Evolutionary conservation across 2,113 vertebrate genomes (phyloP).

Genomic region (Mungos mungo): DNA sequence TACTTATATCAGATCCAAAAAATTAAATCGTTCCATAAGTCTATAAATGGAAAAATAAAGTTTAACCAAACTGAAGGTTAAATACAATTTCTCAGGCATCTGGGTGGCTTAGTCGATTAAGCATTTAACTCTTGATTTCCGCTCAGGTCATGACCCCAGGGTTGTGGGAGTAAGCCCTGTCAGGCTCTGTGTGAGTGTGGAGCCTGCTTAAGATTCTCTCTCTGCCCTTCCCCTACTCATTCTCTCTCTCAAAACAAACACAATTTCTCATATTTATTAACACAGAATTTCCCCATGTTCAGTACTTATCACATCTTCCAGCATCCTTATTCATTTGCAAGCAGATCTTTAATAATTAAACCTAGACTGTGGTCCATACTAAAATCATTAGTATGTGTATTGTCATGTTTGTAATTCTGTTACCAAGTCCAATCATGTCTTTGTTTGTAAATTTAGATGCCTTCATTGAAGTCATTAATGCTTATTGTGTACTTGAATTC

Average conservation of each 20-base stretch:
- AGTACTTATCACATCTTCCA: not conserved
- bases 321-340: not conserved
- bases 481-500: not conserved
- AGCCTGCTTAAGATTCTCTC: too few relatives aligned
- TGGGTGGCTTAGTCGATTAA: too few relatives aligned
- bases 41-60: not conserved
- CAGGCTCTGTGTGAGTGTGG: too few relatives aligned
- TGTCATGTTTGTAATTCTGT: not conserved
- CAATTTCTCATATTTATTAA: conserved; percentile 25
- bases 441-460: not conserved
- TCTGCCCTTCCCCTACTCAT: too few relatives aligned
- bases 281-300: not conserved
- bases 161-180: too few relatives aligned
- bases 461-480: not conserved
- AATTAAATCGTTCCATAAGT: not conserved
- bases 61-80: not conserved
- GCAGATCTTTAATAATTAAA: conserved; percentile 33
- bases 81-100: not conserved
- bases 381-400: not conserved
- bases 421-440: not conserved
- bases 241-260: not conserved
- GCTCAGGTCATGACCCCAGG: too few relatives aligned
- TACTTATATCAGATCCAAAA: not conserved
- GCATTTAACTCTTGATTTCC: too few relatives aligned
- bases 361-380: not conserved